A percentile compares a stretch with the other conserved stretches of the same genome.
Evolutionary conservation across 37 sponge, comb jelly and placozoan species (phyloP).

Genomic region (Ephydatia muelleri): DNA sequence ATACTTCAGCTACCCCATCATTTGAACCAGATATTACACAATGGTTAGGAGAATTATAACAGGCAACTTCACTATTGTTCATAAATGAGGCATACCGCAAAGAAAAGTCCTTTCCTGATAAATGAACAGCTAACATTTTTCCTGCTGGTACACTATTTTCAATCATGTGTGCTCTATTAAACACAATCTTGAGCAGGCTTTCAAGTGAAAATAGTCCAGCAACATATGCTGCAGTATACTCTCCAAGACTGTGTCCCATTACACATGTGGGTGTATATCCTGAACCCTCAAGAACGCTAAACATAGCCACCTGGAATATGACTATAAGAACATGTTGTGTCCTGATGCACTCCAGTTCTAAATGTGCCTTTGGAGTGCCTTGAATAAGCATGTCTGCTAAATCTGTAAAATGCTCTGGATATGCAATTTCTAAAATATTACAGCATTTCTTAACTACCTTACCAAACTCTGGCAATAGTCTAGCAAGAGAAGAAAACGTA

Average conservation of each 20-base stretch:
- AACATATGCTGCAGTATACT: constrained; percentile 18
- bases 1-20: not conserved
- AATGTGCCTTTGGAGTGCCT: no score
- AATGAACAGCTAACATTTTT: not conserved
- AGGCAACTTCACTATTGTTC: not conserved
- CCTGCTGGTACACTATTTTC: constrained; percentile 2
- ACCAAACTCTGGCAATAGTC: no score
- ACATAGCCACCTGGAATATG: no score
- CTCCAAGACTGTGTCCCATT: constrained; percentile 18
- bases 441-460: no score
- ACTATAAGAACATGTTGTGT: no score
- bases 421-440: no score
- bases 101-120: not conserved
- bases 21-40: constrained; percentile 5
- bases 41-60: constrained; percentile 2
- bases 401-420: no score
- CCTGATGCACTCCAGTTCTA: no score
- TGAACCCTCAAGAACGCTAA: not conserved
- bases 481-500: no score
- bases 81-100: no score
- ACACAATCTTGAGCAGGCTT: not conserved
- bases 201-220: constrained; percentile 10
- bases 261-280: not conserved
- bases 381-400: no score
- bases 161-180: not conserved